These are phyloP conservation scores for Myocastor coypus DNA, from an alignment of 2,113 vertebrate species.

Conservation along the genomic window DNA sequence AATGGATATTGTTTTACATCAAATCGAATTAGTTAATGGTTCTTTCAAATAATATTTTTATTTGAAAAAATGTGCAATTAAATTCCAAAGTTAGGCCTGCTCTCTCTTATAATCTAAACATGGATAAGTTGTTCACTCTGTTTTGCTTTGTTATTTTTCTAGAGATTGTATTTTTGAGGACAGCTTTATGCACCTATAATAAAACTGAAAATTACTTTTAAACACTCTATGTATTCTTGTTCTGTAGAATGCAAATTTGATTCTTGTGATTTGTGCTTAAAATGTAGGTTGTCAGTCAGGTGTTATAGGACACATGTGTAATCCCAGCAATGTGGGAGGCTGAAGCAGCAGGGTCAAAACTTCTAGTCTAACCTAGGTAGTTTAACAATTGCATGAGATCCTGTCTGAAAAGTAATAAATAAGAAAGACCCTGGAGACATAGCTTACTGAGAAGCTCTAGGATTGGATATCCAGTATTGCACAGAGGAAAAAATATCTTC, in stretches of 20 bases:
- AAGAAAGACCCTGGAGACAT: neutral
- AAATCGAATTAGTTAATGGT: neutral
- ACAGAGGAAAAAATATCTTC: neutral
- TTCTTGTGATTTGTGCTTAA: neutral
- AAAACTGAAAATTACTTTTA: neutral
- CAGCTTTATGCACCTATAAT: neutral
- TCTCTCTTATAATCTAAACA: neutral
- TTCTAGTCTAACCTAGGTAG: neutral
- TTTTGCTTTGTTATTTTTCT: neutral
- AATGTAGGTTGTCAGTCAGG: neutral
- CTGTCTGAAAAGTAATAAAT: neutral
- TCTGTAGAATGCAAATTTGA: neutral
- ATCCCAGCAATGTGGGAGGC: neutral
- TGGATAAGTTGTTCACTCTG: neutral
- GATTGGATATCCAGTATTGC: neutral
- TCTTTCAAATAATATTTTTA: neutral
- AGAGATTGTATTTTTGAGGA: neutral
- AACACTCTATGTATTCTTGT: neutral
- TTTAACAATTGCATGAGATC: neutral
- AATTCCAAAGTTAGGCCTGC: neutral
- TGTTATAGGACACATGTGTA: neutral
- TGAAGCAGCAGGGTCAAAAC: neutral
- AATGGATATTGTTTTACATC: neutral
- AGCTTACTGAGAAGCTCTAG: neutral
- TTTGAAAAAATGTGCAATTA: neutral